phyloP scores from a whole-genome alignment of 2,888 invertebrate genomes.

The Epinotia nisella region DNA sequence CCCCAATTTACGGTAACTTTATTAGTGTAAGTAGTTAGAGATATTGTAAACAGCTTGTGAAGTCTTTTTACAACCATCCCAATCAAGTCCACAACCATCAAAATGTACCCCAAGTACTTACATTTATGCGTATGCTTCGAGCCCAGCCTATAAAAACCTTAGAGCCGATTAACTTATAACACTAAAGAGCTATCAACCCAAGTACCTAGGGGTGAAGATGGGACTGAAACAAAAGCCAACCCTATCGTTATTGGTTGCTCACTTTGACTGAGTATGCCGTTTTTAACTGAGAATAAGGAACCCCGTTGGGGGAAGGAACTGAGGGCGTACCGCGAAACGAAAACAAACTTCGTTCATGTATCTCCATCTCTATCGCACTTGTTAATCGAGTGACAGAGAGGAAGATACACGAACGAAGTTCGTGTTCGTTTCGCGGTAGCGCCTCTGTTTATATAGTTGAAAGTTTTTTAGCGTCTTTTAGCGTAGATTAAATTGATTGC shows the following conservation, averaged over 20 bases:
- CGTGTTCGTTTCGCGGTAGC: too few relatives aligned
- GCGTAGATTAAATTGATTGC: background rate
- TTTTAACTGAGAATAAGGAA: constrained; percentile 62
- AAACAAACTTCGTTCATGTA: too few relatives aligned
- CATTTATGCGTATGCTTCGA: constrained; percentile 23
- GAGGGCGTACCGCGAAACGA: too few relatives aligned
- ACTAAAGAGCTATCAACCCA: constrained; percentile 71
- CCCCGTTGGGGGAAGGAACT: too few relatives aligned
- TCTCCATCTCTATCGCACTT: too few relatives aligned
- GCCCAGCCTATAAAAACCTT: constrained; percentile 25
- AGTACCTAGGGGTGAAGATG: constrained; percentile 60
- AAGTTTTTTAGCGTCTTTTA: background rate
- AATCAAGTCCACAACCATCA: constrained; percentile 13
- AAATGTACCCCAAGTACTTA: constrained; percentile 1
- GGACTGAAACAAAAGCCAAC: constrained; percentile 71
- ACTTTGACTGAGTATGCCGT: constrained; percentile 68
- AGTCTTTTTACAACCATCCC: constrained; percentile 5
- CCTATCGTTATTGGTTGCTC: constrained; percentile 70
- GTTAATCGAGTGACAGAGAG: too few relatives aligned
- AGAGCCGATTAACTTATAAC: constrained; percentile 69
- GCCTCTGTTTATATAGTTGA: constrained; percentile 2
- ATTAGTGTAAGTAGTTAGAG: too few relatives aligned
- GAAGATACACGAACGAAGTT: too few relatives aligned
- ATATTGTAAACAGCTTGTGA: background rate
- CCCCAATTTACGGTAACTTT: too few relatives aligned